Evolutionary conservation across 2,888 invertebrate species (phyloP), one percentile per base, ranked within the genome.

Genomic region (Acanthopleura granulata): DNA sequence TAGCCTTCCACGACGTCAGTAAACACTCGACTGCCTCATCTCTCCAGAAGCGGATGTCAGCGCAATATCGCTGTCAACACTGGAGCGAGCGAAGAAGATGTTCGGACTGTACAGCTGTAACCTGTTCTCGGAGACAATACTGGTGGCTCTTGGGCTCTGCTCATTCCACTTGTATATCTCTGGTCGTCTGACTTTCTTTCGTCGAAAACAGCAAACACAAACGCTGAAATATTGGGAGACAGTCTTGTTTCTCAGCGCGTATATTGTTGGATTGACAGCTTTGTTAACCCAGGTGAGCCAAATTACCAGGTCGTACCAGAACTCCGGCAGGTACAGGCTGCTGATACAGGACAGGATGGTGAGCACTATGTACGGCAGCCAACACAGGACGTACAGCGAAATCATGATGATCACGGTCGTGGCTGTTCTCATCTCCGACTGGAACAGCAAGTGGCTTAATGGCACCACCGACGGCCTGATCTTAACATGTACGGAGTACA

Each of bases 371-470:
- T 51, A 74, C 25, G 74, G 74, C 49, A 74, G 51, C 50, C 50
- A 74, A n/a, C 74, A 69, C 40, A 66, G 18, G 22, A 49, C 29
- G n/a, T 62, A 27, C 15, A 74, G 22, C 11, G 69, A 25, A 1
- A 74, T 69, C 69, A 74, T 74, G 15, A 70, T 70, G 11, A 74
- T n/a, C 27, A 74, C 74, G 11, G 74, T 69, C 3, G 49, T 69
- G 18, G 74, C 74, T 49, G 74, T 74, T 49, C 74, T 11, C 70
- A 74, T 74, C 50, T 74, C 74, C 4, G 62, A n/a, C 11, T 69
- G 66, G 51, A 74, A 74, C 22, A 74, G 30, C 27, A 74, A 12
- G 14, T 62, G 29, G 29, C 30, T 61, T 25, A 30, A 27, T 49
- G 62, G 69, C 22, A 49, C 62, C 9, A 62, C 30, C 1, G 74